Evolutionary conservation across 2,888 invertebrate genomes (phyloP).

Genomic region (Myopa testacea): DNA sequence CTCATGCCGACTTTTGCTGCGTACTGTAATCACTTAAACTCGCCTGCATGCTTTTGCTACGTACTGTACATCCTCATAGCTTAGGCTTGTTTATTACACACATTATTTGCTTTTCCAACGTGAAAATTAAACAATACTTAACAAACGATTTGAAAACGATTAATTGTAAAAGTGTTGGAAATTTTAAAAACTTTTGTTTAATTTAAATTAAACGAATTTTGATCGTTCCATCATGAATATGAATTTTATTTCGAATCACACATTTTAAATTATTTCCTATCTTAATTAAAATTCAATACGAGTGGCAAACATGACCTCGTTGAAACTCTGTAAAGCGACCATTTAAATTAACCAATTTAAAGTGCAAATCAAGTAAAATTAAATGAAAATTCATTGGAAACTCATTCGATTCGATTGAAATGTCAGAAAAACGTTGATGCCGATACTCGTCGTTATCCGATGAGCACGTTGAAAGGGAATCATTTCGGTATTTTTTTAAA

Average conservation of each 20-base stretch:
- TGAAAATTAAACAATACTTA: background rate
- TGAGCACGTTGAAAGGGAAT: constrained; percentile 1
- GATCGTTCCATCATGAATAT: background rate
- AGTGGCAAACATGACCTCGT: background rate
- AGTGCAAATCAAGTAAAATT: background rate
- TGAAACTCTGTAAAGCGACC: background rate
- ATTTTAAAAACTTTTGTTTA: too few relatives aligned
- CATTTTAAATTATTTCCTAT: background rate
- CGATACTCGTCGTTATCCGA: background rate
- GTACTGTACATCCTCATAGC: too few relatives aligned
- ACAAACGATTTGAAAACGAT: too few relatives aligned
- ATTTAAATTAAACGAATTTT: too few relatives aligned
- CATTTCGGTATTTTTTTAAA: background rate
- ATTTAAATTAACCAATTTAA: constrained; percentile 5
- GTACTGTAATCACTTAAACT: too few relatives aligned
- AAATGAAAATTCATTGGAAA: constrained; percentile 5
- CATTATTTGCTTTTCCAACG: too few relatives aligned
- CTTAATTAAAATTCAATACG: background rate
- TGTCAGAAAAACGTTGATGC: background rate
- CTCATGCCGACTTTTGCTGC: too few relatives aligned
- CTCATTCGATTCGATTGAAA: background rate
- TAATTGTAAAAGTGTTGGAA: too few relatives aligned
- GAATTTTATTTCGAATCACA: background rate
- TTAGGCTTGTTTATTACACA: too few relatives aligned
- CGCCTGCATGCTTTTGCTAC: too few relatives aligned